Evolutionary conservation across 1,140 invertebrate genomes (phyloP).

Genomic region (Lerema accius): DNA sequence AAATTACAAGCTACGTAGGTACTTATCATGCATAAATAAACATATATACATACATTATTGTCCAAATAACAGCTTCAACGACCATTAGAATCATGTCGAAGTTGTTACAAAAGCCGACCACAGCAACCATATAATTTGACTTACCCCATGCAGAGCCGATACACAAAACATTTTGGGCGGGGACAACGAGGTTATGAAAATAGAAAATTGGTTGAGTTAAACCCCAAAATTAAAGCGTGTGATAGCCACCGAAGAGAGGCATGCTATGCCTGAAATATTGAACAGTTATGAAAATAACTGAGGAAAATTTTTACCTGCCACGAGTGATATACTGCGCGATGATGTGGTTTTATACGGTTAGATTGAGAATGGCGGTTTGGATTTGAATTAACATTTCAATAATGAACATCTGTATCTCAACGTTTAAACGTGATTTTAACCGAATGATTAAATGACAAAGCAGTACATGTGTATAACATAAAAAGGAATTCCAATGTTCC

Average conservation of each 20-base stretch:
- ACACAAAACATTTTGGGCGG: conserved; percentile 8
- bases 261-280: not conserved
- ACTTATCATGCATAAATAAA: not conserved
- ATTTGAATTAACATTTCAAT: too few species aligned
- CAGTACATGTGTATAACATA: too few species aligned
- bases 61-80: conserved; percentile 18
- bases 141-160: conserved; percentile 2
- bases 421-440: too few species aligned
- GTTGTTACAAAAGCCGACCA: not conserved
- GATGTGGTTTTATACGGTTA: too few species aligned
- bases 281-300: conserved; percentile 5
- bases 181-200: conserved; percentile 11
- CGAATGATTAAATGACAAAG: too few species aligned
- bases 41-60: conserved; percentile 10
- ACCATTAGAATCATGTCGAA: conserved; percentile 1
- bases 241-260: conserved; percentile 1
- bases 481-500: not conserved
- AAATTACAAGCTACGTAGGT: not conserved
- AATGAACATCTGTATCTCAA: too few species aligned
- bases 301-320: not conserved
- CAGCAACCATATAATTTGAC: conserved; percentile 20
- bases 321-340: not conserved
- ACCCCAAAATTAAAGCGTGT: not conserved
- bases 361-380: too few species aligned
- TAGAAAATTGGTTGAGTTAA: conserved; percentile 22